Conservation (phyloP, 2,113 vertebrate genomes). For the Nothocercus nigrocapillus region DNA sequence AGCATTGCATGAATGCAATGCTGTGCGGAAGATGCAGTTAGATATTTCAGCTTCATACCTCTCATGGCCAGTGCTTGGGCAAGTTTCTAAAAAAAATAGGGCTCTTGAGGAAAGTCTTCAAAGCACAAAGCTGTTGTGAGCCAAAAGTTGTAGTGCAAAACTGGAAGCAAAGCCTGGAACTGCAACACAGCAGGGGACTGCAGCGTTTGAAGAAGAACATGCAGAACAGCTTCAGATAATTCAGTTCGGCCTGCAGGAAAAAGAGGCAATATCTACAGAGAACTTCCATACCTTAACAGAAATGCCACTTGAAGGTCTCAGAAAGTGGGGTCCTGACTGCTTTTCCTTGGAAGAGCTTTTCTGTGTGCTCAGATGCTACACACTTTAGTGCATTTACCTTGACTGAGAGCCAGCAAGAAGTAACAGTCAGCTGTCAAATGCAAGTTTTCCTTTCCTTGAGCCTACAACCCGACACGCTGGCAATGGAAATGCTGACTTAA, state of each 20-base stretch:
- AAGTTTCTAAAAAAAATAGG: not conserved
- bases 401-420: not conserved
- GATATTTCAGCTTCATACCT: not conserved
- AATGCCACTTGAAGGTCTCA: not conserved
- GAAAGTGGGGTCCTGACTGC: not conserved
- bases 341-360: not conserved
- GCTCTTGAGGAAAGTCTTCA: not conserved
- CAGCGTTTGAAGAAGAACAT: not conserved
- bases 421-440: not conserved
- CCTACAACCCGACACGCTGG: not conserved
- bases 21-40: not conserved
- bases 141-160: not conserved
- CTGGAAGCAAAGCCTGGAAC: not conserved
- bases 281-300: not conserved
- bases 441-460: not conserved
- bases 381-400: accelerated
- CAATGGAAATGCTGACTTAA: constrained; percentile 45
- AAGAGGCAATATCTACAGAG: not conserved
- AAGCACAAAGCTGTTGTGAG: not conserved
- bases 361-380: not conserved
- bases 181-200: not conserved
- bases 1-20: not conserved
- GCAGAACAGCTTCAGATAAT: not conserved
- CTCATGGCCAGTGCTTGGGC: not conserved
- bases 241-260: not conserved